Conservation (phyloP, 2,888 invertebrate genomes). For the Hyposoter dolosus region DNA sequence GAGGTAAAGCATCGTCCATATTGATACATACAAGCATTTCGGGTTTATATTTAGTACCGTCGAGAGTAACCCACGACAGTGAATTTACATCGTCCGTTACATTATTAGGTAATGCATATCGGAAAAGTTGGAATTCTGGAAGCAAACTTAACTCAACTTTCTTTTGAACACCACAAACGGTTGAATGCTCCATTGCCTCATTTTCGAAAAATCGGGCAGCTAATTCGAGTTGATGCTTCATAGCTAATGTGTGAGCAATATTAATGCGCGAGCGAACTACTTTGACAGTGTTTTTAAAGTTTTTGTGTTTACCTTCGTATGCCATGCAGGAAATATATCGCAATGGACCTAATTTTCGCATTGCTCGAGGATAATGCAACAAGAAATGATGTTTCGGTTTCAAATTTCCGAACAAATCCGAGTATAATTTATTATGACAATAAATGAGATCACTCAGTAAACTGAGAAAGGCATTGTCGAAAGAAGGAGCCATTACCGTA, state of each 20-base stretch:
- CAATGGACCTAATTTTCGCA: conserved; percentile 64
- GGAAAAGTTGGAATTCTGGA: conserved; percentile 24
- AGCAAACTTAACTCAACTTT: conserved; percentile 25
- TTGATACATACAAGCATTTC: conserved; percentile 20
- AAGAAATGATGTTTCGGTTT: conserved; percentile 67
- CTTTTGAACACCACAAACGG: conserved; percentile 12
- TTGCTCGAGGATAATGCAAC: conserved; percentile 63
- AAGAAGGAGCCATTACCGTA: conserved; percentile 39
- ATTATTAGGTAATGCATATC: conserved; percentile 18
- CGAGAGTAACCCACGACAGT: conserved; percentile 28
- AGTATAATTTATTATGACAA: conserved; percentile 44
- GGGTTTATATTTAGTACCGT: conserved; percentile 31
- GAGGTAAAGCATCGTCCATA: conserved; percentile 18
- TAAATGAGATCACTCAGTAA: conserved; percentile 29
- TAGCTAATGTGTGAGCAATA: conserved; percentile 31
- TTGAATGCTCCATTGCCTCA: conserved; percentile 25
- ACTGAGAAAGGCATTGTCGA: conserved; percentile 18
- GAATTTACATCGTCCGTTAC: conserved; percentile 29
- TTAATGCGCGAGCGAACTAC: conserved; percentile 29
- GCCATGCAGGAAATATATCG: conserved; percentile 56
- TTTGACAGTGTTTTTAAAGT: conserved; percentile 54
- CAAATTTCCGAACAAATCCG: conserved; percentile 55
- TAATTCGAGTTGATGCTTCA: conserved; percentile 33
- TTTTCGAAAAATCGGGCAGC: conserved; percentile 28
- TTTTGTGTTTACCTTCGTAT: conserved; percentile 61